Conservation (phyloP, 2,113 vertebrate species). For the Callospermophilus lateralis region DNA sequence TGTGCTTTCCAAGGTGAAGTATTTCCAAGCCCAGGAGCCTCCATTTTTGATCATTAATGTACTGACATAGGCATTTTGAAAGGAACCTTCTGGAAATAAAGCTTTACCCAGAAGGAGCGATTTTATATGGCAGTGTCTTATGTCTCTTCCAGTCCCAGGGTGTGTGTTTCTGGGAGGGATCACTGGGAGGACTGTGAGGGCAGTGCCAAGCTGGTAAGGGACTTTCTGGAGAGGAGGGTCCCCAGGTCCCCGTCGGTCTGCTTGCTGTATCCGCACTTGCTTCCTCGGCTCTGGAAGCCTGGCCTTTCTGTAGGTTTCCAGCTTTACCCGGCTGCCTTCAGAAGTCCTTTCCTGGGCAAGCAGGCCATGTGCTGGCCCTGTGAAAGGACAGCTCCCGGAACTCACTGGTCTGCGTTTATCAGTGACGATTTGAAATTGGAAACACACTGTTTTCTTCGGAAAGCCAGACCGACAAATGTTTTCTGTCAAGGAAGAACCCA, state of each 20-base stretch:
- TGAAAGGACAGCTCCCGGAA: neutral
- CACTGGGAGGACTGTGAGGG: neutral
- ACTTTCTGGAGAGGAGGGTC: neutral
- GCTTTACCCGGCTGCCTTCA: neutral
- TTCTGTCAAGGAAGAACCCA: constrained; percentile 73
- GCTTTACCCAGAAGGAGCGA: neutral
- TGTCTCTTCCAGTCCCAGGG: neutral
- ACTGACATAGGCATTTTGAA: neutral
- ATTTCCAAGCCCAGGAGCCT: neutral
- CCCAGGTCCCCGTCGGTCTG: neutral
- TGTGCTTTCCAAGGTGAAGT: neutral
- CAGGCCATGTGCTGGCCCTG: neutral
- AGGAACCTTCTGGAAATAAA: constrained; percentile 29
- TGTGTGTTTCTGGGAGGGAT: neutral
- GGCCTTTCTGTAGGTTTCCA: neutral
- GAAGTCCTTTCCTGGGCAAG: neutral
- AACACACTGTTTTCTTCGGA: constrained; percentile 69
- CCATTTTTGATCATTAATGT: neutral
- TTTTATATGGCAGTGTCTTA: neutral
- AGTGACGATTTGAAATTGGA: constrained; percentile 17
- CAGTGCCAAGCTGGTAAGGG: neutral
- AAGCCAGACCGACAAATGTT: constrained; percentile 72
- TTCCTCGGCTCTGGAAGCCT: neutral
- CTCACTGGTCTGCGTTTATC: neutral
- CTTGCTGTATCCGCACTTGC: neutral